Base-by-base conservation (phyloP, 1,140 invertebrate genomes). In the Caenorhabditis tropicalis region DNA sequence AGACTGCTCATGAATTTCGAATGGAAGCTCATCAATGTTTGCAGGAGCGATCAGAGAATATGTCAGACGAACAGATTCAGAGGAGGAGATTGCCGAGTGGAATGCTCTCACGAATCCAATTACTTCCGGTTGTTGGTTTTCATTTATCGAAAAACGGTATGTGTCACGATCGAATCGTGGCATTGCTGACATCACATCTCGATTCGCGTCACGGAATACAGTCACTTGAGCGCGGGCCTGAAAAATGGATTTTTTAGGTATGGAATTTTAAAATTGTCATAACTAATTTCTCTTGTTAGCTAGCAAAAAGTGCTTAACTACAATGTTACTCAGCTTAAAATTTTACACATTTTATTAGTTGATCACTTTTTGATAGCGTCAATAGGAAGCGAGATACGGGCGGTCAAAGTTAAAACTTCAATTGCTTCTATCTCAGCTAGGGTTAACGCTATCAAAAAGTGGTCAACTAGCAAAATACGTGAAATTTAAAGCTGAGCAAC, bases 211-310 rank as follows among this genome's bases (percentile, higher is more conserved):
- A 31, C 91, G 80, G 10, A 87, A 49, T n/a, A 89, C 87, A 7
- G 87, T 88, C 36, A 89, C 88, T 39, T 88, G 53, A 29, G 88
- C 86, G 1, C 79, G 87, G 21, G 89, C 88, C 89, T 89, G 36
- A 53, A 88, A 86, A 85, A 46, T 49, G 2, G 6, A 12, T 43
- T n/a, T 43, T 43, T 79, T 43, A 31, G 10, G 2, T 0, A 7
- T 51, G 0, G n/a, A n/a, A n/a, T n/a, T n/a, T n/a, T n/a, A n/a
- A n/a, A n/a, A n/a, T n/a, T n/a, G n/a, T n/a, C n/a, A n/a, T n/a
- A n/a, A n/a, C n/a, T n/a, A n/a, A n/a, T n/a, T n/a, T n/a, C n/a
- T n/a, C n/a, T n/a, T n/a, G n/a, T n/a, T n/a, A n/a, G n/a, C n/a
- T n/a, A n/a, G n/a, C n/a, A n/a, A n/a, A n/a, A n/a, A n/a, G n/a